phyloP scores from a whole-genome alignment of 2,888 invertebrate genomes.

The Anaspis maculata region DNA sequence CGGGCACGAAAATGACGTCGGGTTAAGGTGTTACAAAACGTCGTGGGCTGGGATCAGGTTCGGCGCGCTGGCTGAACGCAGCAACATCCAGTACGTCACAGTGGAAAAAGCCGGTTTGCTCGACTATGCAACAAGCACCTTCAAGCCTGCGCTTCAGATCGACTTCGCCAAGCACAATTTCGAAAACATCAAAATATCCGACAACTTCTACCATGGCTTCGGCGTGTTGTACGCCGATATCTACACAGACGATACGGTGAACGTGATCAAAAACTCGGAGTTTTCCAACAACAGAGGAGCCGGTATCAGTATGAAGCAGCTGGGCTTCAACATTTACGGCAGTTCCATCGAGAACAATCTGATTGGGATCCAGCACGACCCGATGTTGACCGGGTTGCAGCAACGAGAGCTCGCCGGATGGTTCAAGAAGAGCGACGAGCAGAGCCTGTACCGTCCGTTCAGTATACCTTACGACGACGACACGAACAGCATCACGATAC shows the following conservation, averaged over 20 bases:
- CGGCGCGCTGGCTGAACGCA: conserved; percentile 78
- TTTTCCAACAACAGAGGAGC: conserved; percentile 79
- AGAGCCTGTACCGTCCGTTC: conserved; percentile 66
- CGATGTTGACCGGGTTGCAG: conserved; percentile 71
- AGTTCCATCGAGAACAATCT: conserved; percentile 77
- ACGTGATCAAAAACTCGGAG: conserved; percentile 75
- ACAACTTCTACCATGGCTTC: conserved; percentile 88
- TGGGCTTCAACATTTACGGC: conserved; percentile 73
- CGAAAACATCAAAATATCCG: conserved; percentile 69
- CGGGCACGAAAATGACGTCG: conserved; percentile 78
- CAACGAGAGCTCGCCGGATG: conserved; percentile 91
- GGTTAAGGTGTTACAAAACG: conserved; percentile 79
- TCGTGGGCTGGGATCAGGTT: conserved; percentile 93
- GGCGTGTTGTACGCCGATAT: conserved; percentile 93
- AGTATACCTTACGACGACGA: conserved; percentile 56
- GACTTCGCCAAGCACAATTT: conserved; percentile 77
- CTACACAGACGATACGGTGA: conserved; percentile 74
- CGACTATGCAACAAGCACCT: conserved; percentile 81
- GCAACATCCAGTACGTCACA: conserved; percentile 78
- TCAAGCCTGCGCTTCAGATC: conserved; percentile 84
- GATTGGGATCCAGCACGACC: conserved; percentile 89
- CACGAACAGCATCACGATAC: conserved; percentile 29
- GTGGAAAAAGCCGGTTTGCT: conserved; percentile 89
- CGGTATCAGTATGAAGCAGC: conserved; percentile 82
- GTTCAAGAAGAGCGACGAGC: conserved; percentile 68